Evolutionary conservation across 53 echinoderm and acorn worm genomes (phyloP).

Genomic region (Patiria pectinifera): DNA sequence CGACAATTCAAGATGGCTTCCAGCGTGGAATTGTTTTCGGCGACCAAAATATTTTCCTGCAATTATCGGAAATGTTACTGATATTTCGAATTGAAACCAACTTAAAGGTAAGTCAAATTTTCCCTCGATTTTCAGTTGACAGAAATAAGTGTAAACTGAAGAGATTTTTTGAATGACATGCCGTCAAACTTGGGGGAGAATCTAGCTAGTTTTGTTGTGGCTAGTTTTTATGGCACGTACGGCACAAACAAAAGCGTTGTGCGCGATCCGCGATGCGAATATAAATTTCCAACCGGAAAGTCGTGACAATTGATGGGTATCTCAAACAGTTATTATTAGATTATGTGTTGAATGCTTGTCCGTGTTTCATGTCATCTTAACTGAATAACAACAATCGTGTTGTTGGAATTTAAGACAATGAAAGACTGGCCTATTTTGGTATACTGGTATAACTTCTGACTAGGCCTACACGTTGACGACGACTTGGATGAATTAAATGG

Average conservation of each 20-base stretch:
- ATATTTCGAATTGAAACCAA: background rate
- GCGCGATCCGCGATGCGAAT: background rate
- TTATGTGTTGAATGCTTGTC: no score
- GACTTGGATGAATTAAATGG: no score
- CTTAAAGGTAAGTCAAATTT: conserved; percentile 36
- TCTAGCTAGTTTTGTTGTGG: background rate
- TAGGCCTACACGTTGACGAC: no score
- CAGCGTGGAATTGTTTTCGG: conserved; percentile 36
- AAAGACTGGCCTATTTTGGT: no score
- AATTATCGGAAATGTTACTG: conserved; percentile 4
- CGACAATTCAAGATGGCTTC: conserved; percentile 41
- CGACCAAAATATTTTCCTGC: background rate
- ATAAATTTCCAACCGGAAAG: background rate
- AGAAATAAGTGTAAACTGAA: background rate
- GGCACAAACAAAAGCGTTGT: background rate
- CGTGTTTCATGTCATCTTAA: no score
- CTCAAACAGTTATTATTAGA: no score
- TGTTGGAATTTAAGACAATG: no score
- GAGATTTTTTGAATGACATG: background rate
- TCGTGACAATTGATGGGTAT: background rate
- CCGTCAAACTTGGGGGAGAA: background rate
- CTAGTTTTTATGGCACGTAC: background rate
- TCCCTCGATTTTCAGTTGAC: background rate
- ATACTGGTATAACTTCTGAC: no score
- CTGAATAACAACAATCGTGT: no score